These are phyloP conservation scores for Hesperia comma DNA, from an alignment of 2,888 invertebrate species.

Conservation along the genomic window DNA sequence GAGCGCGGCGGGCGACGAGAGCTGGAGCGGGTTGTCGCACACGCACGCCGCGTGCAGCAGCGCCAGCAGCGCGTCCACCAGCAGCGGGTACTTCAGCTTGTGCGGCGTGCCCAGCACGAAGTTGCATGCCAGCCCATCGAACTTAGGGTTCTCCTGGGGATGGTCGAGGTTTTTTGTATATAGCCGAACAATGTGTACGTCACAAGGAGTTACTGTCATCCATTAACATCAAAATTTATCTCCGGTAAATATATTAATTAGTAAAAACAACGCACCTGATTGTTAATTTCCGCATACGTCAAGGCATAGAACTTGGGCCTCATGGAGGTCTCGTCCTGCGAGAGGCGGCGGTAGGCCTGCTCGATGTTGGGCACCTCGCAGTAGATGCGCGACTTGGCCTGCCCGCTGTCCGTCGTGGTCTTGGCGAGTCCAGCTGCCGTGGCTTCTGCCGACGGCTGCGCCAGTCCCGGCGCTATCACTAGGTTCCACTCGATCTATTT, in stretches of 20 bases:
- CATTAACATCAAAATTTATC: too few relatives aligned
- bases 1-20: slow-evolving; percentile 84
- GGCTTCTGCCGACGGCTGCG: slow-evolving; percentile 65
- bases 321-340: slow-evolving; percentile 87
- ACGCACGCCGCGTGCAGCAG: slow-evolving; percentile 92
- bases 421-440: slow-evolving; percentile 56
- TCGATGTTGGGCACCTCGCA: slow-evolving; percentile 78
- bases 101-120: slow-evolving; percentile 97
- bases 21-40: slow-evolving; percentile 76
- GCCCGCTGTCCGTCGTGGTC: slow-evolving; percentile 60
- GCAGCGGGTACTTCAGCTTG: slow-evolving; percentile 92
- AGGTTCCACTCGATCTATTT: slow-evolving; percentile 79
- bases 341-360: slow-evolving; percentile 68
- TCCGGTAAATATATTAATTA: too few relatives aligned
- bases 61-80: slow-evolving; percentile 93
- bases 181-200: too few relatives aligned
- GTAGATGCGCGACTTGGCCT: slow-evolving; percentile 72
- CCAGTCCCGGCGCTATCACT: slow-evolving; percentile 75
- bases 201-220: too few relatives aligned
- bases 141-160: slow-evolving; percentile 91
- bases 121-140: slow-evolving; percentile 96
- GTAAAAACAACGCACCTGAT: slow-evolving; percentile 65
- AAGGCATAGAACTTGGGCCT: slow-evolving; percentile 96
- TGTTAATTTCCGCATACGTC: slow-evolving; percentile 88
- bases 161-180: not conserved